Evolutionary conservation across 2,113 vertebrate genomes (phyloP), one percentile per base, ranked within the genome.

Genomic region (Telmatochromis sp.): DNA sequence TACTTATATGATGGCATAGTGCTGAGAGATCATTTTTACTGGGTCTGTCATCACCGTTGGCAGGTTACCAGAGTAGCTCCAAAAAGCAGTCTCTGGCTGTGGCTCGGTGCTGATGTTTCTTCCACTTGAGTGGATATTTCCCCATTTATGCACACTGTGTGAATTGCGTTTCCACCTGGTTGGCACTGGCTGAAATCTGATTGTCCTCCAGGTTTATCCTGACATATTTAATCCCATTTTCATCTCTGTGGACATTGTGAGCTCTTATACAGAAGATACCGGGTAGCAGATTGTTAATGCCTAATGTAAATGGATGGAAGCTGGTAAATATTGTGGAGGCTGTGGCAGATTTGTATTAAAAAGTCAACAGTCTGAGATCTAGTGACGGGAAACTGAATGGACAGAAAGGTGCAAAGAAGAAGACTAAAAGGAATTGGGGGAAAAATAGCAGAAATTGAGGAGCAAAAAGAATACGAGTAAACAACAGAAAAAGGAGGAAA

Each of bases 81-180:
- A 15, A 17, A 37, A 63, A 47, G 9, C 51, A 12, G 21, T 80
- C 42, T 17, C 83, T 63, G 63, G n/a, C 50, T 40, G 15, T 13
- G 40, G n/a, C 14, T 33, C 7, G 5, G 4, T 14, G 54, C 13
- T 55, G 73, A 54, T 86, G 55, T 55, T 65, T 86, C 51, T 51
- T 75, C 68, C 85, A 58, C 83, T 47, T 1, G 58, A 81, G n/a
- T 79, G 73, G 50, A 84, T 81, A 40, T 23, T 8, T 63, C 17
- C 57, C 28, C 40, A 13, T 57, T 83, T 53, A 28, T 31, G 9
- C 42, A 35, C 82, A 13, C 40, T n/a, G 21, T 42, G 82, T 73
- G 80, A 60, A 80, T 21, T 60, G 12, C 6, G 42, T 90, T 90
- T 93, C 80, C 84, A 89, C 37, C 90, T 82, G 84, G 54, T 50